A percentile compares a stretch with the other conserved stretches of the same genome.
Evolutionary conservation across 2,888 invertebrate species (phyloP).

Genomic region (Troilus luridus): DNA sequence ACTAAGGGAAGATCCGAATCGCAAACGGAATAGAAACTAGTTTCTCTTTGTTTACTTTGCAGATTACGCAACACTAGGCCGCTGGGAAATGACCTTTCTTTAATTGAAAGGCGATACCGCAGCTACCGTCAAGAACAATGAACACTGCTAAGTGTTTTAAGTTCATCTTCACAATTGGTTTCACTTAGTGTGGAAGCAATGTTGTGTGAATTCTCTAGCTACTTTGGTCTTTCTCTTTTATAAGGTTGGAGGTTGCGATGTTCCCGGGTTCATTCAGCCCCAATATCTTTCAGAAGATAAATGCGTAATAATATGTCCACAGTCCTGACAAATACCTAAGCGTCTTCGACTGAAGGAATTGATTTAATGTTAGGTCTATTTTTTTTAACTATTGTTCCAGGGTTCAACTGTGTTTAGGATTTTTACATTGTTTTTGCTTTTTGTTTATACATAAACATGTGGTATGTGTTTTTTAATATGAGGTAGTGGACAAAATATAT

Average conservation of each 20-base stretch:
- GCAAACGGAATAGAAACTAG: background rate
- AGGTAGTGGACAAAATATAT: too few species aligned
- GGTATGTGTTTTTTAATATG: too few species aligned
- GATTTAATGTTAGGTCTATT: too few species aligned
- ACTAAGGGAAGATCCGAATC: background rate
- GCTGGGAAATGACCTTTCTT: background rate
- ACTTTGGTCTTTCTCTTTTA: background rate
- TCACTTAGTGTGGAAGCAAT: background rate
- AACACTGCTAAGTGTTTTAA: background rate
- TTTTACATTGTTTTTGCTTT: too few species aligned
- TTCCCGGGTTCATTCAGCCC: too few species aligned
- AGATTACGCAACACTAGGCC: background rate
- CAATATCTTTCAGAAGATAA: too few species aligned
- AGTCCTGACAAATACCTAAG: too few species aligned
- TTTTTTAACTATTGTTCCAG: too few species aligned
- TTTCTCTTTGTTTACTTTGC: background rate
- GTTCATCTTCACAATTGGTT: background rate
- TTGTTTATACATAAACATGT: too few species aligned
- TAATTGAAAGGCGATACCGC: constrained; percentile 6
- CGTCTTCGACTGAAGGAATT: too few species aligned
- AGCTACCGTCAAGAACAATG: background rate
- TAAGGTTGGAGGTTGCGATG: background rate
- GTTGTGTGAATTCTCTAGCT: background rate
- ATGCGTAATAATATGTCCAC: too few species aligned
- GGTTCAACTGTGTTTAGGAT: too few species aligned